A percentile compares a stretch with the other conserved stretches of the same genome.
These are phyloP conservation scores for Lordiphosa fenestrarum DNA, from an alignment of 2,888 invertebrate genomes.

Conservation along the genomic window DNA sequence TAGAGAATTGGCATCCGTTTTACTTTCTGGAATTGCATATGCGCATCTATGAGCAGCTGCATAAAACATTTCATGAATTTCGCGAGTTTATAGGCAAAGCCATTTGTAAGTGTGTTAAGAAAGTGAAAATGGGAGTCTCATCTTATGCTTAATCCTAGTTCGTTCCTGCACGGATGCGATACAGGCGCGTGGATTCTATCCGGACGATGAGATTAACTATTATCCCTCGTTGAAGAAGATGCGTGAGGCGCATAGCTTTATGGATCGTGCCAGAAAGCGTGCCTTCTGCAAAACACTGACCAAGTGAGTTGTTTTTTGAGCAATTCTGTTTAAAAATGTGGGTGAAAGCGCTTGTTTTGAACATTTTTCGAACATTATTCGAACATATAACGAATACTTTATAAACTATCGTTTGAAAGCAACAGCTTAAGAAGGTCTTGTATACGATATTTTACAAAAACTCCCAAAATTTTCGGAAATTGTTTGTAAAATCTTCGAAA, in stretches of 20 bases:
- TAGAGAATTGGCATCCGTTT: slow-evolving; percentile 83
- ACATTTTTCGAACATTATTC: no score
- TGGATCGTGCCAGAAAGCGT: slow-evolving; percentile 91
- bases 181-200: slow-evolving; percentile 88
- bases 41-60: slow-evolving; percentile 76
- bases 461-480: no score
- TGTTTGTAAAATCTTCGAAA: no score
- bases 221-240: slow-evolving; percentile 83
- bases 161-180: slow-evolving; percentile 89
- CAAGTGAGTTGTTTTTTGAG: slow-evolving; percentile 82
- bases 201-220: slow-evolving; percentile 84
- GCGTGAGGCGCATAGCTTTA: slow-evolving; percentile 89
- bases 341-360: background rate
- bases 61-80: slow-evolving; percentile 80
- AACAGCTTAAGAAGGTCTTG: no score
- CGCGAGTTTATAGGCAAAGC: slow-evolving; percentile 82
- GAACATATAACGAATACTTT: no score
- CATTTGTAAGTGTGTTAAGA: slow-evolving; percentile 80
- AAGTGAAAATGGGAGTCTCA: background rate
- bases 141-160: slow-evolving; percentile 50
- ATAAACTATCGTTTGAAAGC: no score
- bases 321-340: background rate
- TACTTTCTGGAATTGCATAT: slow-evolving; percentile 87
- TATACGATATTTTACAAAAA: no score
- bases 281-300: slow-evolving; percentile 89